Base-by-base conservation (phyloP, 2,888 invertebrate species). In the Linyphia triangularis region DNA sequence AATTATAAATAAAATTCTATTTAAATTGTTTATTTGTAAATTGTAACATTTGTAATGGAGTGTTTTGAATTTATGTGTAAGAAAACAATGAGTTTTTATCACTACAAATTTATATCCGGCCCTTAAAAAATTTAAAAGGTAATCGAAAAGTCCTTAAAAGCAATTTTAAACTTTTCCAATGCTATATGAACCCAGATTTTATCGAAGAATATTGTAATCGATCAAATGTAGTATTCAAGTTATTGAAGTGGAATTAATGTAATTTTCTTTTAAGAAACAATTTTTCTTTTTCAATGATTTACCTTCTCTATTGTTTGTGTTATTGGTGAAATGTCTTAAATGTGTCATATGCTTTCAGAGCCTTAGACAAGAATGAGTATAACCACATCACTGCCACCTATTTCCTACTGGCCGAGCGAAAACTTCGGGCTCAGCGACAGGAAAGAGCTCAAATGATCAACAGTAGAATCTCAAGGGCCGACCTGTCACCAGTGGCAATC, bases 371-470 rank as follows among this genome's bases (percentile, higher is more conserved):
- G 92, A 97, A 99, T 93, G 97, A 98, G 92, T 99, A 99, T 93
- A 98, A 98, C 94, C 98, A 99, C 93, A 96, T 99, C 92, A 99
- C 99, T 37, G 99, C 99, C 69, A 99, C 99, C 24, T 99, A 99
- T 93, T 99, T 97, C 93, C 94, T 99, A 91, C 94, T 99, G 91
- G 99, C 98, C 16, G 99, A 99, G 93, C 94, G 98, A 90, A 96
- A 97, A 92, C 94, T 99, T 63, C 95, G 96, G 90, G 95, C 95
- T 75, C 95, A 96, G 92, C 94, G 97, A 91, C 96, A 95, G 91
- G 95, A 96, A 85, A 91, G 92, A 89, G 92, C 91, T 78, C 92
- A 91, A 90, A 92, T 90, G 81, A 90, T 90, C 61, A 93, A 93
- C 92, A 92, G 93, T 91, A 92, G 93, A 89, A 93, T 94, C 37